phyloP scores from a whole-genome alignment of 2,797 vertebrate species.

The Cyprinella venusta region DNA sequence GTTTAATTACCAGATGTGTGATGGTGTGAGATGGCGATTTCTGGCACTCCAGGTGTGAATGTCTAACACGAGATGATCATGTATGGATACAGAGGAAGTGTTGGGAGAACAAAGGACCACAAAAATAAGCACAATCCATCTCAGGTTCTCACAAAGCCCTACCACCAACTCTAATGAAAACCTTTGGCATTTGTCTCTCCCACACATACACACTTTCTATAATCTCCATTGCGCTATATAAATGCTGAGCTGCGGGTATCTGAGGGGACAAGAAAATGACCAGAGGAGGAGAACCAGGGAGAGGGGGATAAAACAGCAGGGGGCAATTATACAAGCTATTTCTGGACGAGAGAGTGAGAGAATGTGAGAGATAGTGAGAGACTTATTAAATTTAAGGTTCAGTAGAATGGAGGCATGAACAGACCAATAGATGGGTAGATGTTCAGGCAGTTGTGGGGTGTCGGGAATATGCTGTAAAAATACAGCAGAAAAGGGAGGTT shows the following conservation, averaged over 20 bases:
- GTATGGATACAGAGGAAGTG: conserved; percentile 4
- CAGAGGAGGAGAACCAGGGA: background rate
- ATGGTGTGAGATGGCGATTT: conserved; percentile 45
- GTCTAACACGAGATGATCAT: conserved; percentile 26
- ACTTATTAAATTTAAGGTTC: conserved; percentile 41
- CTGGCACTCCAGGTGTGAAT: conserved; percentile 48
- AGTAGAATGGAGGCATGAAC: conserved; percentile 1
- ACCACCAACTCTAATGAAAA: conserved; percentile 18
- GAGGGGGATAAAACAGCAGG: conserved; percentile 28
- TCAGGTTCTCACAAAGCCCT: conserved; percentile 11
- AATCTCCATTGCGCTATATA: conserved; percentile 7
- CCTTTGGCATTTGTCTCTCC: background rate
- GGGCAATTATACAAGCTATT: conserved; percentile 45
- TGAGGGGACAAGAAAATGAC: conserved; percentile 22
- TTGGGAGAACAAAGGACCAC: conserved; percentile 23
- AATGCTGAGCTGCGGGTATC: conserved; percentile 17
- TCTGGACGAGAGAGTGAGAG: conserved; percentile 16
- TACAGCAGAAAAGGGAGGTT: conserved; percentile 12
- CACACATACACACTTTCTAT: conserved; percentile 2
- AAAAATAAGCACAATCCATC: conserved; percentile 2
- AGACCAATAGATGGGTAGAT: conserved; percentile 30
- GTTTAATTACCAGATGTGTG: conserved; percentile 50
- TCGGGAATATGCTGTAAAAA: conserved; percentile 9
- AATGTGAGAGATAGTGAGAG: conserved; percentile 10
- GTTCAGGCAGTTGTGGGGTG: conserved; percentile 37